Evolutionary conservation across 2,797 vertebrate genomes (phyloP), one percentile per base, ranked within the genome.

Genomic region (Buphagus erythrorhynchus): DNA sequence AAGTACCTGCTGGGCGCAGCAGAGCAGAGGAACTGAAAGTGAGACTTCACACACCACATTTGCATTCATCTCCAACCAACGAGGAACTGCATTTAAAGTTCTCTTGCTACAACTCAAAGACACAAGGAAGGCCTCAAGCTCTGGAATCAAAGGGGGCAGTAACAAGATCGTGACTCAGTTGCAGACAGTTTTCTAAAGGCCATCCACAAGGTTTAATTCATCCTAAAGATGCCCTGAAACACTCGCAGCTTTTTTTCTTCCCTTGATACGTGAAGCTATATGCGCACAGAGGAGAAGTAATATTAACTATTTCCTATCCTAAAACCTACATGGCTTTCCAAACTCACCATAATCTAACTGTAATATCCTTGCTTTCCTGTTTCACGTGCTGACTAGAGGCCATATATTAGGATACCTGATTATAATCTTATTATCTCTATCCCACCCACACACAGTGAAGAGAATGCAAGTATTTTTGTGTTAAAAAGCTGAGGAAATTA

Each of bases 1-100:
- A 89, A 93, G 90, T 62, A 78, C 74, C 80, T 94, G 66, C 83
- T 68, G 59, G 59, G 90, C 25, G 43, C 74, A 35, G 20, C 49
- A 33, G 28, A 63, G 83, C 55, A 16, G 42, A 69, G 88, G 73
- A 96, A 96, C 58, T 6, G 91, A 92, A 94, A 92, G 66, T 13
- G 46, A 69, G 91, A 81, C 68, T 82, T 89, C 77, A 52, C 74
- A 58, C 21, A 25, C 10, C 35, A 11, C 35, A 19, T 83, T n/a
- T 78, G 62, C 85, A 65, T 86, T 78, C 46, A 54, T 33, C 24
- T 61, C 66, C 35, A 77, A 76, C 36, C 69, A 52, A 90, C 33
- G 5, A 92, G 67, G 79, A 96, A 88, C 46, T 67, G 33, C 20
- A 36, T 65, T 48, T 58, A 40, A 77, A 94, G 55, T 45, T 68